Conservation (phyloP, 2,797 vertebrate genomes). For the Prunella strophiata region DNA sequence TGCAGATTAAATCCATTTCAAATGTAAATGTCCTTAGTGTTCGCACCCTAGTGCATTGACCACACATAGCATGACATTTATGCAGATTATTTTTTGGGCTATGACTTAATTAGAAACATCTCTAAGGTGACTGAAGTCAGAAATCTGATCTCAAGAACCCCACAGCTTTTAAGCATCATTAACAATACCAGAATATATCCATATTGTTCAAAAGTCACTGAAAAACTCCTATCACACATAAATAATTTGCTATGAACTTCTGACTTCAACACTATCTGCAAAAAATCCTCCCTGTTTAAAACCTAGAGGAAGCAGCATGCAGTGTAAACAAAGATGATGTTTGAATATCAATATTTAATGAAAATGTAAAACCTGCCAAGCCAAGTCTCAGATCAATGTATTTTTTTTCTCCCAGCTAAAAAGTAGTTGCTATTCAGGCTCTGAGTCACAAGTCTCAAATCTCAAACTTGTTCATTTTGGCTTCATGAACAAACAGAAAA, state of each 20-base stretch:
- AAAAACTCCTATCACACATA: background rate
- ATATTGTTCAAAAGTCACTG: background rate
- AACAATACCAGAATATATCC: background rate
- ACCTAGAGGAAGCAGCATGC: background rate
- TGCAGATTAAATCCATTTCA: background rate
- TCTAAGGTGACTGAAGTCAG: background rate
- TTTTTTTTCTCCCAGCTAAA: background rate
- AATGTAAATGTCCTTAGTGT: background rate
- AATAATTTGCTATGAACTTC: background rate
- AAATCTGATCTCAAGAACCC: background rate
- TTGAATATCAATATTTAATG: slow-evolving; percentile 63
- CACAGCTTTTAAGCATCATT: background rate
- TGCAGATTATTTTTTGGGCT: background rate
- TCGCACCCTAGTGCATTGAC: background rate
- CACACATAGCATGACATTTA: background rate
- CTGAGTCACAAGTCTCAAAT: background rate
- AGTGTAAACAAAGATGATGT: slow-evolving; percentile 60
- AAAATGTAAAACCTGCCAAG: slow-evolving; percentile 57
- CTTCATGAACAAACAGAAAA: background rate
- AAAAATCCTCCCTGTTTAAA: background rate
- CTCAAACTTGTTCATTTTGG: background rate
- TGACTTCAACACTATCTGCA: background rate
- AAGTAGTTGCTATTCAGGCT: background rate
- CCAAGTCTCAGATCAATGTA: slow-evolving; percentile 26
- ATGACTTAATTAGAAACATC: background rate